Base-by-base conservation (phyloP, 2,888 invertebrate genomes). In the Galerucella nymphaeae region DNA sequence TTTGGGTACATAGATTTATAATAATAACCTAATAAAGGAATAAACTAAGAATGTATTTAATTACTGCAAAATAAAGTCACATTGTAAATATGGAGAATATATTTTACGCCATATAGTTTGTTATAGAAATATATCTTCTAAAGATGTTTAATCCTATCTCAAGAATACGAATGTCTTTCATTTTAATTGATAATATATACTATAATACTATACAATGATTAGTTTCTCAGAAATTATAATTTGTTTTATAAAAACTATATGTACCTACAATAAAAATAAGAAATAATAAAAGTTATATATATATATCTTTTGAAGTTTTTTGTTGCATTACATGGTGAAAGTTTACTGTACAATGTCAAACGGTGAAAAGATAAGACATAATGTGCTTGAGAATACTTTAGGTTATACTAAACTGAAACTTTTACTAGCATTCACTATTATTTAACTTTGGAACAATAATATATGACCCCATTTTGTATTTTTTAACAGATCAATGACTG, bases 251-350 rank as follows among this genome's bases (percentile, higher is more conserved):
- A 18, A 18, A 53, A 53, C 9, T 53, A 53, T 53, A 53, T 53
- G 18, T 53, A 53, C 53, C 23, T 2, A 23, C 23, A 23, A 23
- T 23, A 23, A 23, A 23, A 53, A 53, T 16, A 53, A 18, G 9
- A 53, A 53, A 10, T 16, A 53, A 53, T 53, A 53, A 53, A 53
- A 53, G 10, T 53, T 53, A 53, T 53, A n/a, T 53, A 53, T 53
- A n/a, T 53, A 53, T 18, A 53, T 16, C 16, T 18, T 53, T 16
- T 18, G 16, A 53, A 53, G 18, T 18, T 16, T 53, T 53, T 53
- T 53, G 16, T 53, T 53, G 30, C 13, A 14, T 45, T 14, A 45
- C 45, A 11, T 45, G 45, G 45, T 11, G 45, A 30, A 30, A 30
- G 30, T 30, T 30, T 30, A 30, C 30, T 30, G 8, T 30, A 8